phyloP scores from a whole-genome alignment of 2,113 vertebrate genomes.

The Smithornis capensis region DNA sequence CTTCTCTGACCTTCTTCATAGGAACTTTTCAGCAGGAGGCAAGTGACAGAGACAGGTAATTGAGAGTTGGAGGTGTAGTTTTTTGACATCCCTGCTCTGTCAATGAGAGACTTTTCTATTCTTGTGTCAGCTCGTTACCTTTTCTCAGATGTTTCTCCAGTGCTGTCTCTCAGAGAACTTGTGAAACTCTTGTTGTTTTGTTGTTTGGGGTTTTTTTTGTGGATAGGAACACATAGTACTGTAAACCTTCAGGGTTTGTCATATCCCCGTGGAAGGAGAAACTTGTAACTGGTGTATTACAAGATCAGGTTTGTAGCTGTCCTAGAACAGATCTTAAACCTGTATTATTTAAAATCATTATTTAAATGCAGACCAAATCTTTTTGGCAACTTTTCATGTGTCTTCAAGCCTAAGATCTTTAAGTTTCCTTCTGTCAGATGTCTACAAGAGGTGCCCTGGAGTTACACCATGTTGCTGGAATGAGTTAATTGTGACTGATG shows the following conservation, averaged over 20 bases:
- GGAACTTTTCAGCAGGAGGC: not conserved
- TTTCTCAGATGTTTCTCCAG: not conserved
- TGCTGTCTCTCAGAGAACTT: not conserved
- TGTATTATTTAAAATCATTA: not conserved
- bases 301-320: not conserved
- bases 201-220: not conserved
- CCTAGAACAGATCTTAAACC: not conserved
- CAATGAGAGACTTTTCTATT: not conserved
- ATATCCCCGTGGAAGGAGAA: not conserved
- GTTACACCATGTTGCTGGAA: not conserved
- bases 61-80: not conserved
- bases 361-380: not conserved
- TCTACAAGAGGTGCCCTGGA: not conserved
- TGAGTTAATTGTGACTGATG: not conserved
- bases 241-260: not conserved
- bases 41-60: not conserved
- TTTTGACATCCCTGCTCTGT: not conserved
- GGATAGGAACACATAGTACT: not conserved
- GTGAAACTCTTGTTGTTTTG: not conserved
- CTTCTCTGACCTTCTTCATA: not conserved
- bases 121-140: not conserved
- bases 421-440: not conserved
- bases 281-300: not conserved
- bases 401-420: not conserved
- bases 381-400: not conserved